Evolutionary conservation across 2,888 invertebrate genomes (phyloP), one percentile per base, ranked within the genome.

Genomic region (Habroteleia sp.): DNA sequence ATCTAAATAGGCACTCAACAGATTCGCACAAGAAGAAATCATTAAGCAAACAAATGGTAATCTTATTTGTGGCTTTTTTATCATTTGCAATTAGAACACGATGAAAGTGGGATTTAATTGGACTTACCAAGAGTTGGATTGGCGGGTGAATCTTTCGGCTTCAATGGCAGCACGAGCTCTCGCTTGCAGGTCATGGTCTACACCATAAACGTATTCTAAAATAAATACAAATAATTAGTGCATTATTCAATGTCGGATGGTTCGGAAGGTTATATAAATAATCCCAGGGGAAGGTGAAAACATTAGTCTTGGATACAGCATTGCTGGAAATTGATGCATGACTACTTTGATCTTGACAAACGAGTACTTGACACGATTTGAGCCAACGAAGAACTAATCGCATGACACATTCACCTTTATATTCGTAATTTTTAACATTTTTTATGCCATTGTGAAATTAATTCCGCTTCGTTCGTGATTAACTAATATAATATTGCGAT

Each of bases 141-240:
- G 85, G 42, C 81, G 83, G 7, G 83, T 84, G 48, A 83, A 82
- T 46, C 81, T 84, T 73, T 89, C 89, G 13, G 88, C 85, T 74
- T 89, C 87, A 50, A 89, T 79, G 1, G 88, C 88, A n/a, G 86
- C 87, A 1, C 87, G 83, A 46, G 85, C 85, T 82, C 87, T 83
- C 25, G 88, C 87, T 65, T 88, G 88, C 33, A 89, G 79, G 80
- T 89, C 88, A 66, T 83, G 80, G 74, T 88, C 88, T 41, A 89
- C 81, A 3, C 85, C 85, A 46, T 86, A 87, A 2, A 88, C 79
- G 58, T 89, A 89, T 31, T 88, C 89, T 89, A 80, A 20, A 81
- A 84, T 48, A 44, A 35, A 76, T 29, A 74, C 14, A 74, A 77
- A 62, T 46, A 48, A 68, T 56, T 66, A 37, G 62, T 68, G 66